These are phyloP conservation scores for Empis stercorea DNA, from an alignment of 2,888 invertebrate species.

Conservation along the genomic window DNA sequence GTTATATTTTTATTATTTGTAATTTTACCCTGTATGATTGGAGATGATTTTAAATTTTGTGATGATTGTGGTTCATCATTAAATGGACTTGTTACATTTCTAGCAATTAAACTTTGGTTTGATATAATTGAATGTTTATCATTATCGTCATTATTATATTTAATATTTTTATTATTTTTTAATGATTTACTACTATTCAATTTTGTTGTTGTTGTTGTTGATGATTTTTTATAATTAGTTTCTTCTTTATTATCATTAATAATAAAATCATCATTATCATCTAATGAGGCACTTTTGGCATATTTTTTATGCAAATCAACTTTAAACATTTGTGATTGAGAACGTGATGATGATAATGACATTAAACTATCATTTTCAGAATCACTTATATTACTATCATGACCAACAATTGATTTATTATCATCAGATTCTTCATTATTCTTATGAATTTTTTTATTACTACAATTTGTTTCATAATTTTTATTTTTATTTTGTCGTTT, in stretches of 20 bases:
- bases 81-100: conserved; percentile 2
- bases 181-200: neutral
- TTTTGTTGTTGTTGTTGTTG: neutral
- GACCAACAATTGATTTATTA: conserved; percentile 10
- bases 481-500: conserved; percentile 10
- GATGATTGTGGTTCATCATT: neutral
- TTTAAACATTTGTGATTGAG: conserved; percentile 31
- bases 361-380: neutral
- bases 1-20: no score
- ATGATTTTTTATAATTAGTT: conserved; percentile 8
- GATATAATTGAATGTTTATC: neutral
- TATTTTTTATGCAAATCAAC: conserved; percentile 37
- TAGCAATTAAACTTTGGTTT: neutral
- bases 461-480: conserved; percentile 10
- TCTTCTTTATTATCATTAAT: neutral
- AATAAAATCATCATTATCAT: conserved; percentile 8
- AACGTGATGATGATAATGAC: conserved; percentile 18
- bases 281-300: conserved; percentile 17
- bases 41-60: neutral
- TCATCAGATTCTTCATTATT: neutral
- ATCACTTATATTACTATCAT: conserved; percentile 6
- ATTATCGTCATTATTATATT: neutral
- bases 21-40: no score
- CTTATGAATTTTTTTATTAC: conserved; percentile 13
- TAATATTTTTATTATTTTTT: neutral